Evolutionary conservation across 1,140 invertebrate genomes (phyloP).

Genomic region (Drosophila orosa): DNA sequence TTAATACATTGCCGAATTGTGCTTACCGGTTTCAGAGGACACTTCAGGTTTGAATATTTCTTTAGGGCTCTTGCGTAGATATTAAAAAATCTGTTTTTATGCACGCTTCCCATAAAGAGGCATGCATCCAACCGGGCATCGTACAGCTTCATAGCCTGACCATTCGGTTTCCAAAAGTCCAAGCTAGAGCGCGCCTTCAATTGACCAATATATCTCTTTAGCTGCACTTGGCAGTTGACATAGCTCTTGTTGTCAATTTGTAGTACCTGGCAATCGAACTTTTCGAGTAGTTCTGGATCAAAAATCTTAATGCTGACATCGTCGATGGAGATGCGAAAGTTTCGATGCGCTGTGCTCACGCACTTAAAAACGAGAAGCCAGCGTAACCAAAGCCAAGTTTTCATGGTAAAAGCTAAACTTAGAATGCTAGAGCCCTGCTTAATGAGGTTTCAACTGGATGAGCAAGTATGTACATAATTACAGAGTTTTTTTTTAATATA

Average conservation of each 20-base stretch:
- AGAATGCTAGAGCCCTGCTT: background rate
- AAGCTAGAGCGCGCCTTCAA: constrained; percentile 10
- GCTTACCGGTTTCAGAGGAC: constrained; percentile 55
- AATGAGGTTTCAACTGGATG: constrained; percentile 14
- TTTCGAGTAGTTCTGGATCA: constrained; percentile 24
- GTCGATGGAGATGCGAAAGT: constrained; percentile 43
- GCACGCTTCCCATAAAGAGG: constrained; percentile 23
- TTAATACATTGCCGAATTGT: background rate
- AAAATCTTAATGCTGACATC: constrained; percentile 19
- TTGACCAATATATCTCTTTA: constrained; percentile 21
- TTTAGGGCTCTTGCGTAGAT: constrained; percentile 26
- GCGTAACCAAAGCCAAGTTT: constrained; percentile 10
- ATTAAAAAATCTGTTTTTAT: constrained; percentile 45
- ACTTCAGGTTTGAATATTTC: constrained; percentile 9
- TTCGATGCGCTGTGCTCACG: constrained; percentile 16
- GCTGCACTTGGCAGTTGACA: constrained; percentile 25
- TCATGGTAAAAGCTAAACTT: constrained; percentile 23
- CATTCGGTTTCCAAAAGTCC: constrained; percentile 28
- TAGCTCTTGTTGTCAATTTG: constrained; percentile 46
- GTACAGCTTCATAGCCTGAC: constrained; percentile 34
- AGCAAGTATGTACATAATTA: constrained; percentile 5
- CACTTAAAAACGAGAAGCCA: constrained; percentile 12
- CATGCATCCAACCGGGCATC: constrained; percentile 30
- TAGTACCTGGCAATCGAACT: constrained; percentile 10
- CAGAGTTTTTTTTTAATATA: background rate